Conservation (phyloP, 1,140 invertebrate species). For the Vanessa atalanta region DNA sequence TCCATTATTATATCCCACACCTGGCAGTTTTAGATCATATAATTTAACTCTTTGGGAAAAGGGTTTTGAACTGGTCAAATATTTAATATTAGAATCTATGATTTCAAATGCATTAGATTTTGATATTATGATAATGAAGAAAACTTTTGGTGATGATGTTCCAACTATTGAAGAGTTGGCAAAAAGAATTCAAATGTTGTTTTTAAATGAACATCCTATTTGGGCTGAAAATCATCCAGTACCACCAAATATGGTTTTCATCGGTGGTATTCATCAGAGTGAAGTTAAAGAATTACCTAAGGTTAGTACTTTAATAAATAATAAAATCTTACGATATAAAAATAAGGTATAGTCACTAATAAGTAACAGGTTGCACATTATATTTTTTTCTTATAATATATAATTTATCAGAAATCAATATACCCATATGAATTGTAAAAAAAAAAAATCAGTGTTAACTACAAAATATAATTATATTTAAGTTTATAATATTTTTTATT, state of each 20-base stretch:
- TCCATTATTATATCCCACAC: conserved; percentile 34
- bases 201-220: conserved; percentile 77
- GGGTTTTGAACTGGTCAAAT: conserved; percentile 42
- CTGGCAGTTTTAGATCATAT: conserved; percentile 19
- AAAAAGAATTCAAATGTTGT: conserved; percentile 77
- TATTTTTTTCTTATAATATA: too few species aligned
- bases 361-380: too few species aligned
- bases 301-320: conserved; percentile 7
- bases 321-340: too few species aligned
- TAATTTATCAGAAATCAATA: too few species aligned
- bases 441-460: background rate
- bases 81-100: conserved; percentile 16
- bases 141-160: conserved; percentile 63
- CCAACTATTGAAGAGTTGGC: conserved; percentile 67
- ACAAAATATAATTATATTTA: background rate
- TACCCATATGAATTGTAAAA: too few species aligned
- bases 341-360: too few species aligned
- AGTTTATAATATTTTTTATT: too few species aligned
- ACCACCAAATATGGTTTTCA: conserved; percentile 70
- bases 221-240: conserved; percentile 68
- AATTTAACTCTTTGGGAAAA: conserved; percentile 50
- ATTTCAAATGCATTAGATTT: conserved; percentile 14
- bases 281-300: conserved; percentile 55
- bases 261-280: conserved; percentile 78
- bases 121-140: conserved; percentile 36